phyloP scores from a whole-genome alignment of 2,113 vertebrate genomes.

The Phocoena phocoena region DNA sequence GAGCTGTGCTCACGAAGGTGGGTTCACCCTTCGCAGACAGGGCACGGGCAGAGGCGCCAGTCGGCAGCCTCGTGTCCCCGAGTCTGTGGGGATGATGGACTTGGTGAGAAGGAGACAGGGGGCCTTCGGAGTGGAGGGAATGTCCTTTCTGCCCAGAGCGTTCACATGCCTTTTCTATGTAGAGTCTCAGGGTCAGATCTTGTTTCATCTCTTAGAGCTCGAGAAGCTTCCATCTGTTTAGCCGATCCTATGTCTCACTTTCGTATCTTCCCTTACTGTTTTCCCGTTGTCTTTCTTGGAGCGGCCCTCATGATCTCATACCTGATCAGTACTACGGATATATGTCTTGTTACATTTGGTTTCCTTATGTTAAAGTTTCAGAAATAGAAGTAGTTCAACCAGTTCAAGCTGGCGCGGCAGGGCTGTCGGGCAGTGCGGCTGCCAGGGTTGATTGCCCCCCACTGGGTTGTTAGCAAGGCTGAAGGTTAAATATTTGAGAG shows the following conservation, averaged over 20 bases:
- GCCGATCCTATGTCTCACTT: too few relatives aligned
- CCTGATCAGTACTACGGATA: not conserved
- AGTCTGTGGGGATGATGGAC: not conserved
- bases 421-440: not conserved
- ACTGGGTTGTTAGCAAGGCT: not conserved
- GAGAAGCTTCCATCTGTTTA: too few relatives aligned
- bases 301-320: not conserved
- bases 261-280: too few relatives aligned
- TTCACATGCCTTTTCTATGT: too few relatives aligned
- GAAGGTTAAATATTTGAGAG: not conserved
- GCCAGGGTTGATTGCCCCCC: fast-evolving
- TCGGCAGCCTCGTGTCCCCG: too few relatives aligned
- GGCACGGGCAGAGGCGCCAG: too few relatives aligned
- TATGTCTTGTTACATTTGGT: not conserved
- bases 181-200: not conserved
- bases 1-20: too few relatives aligned
- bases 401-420: too few relatives aligned
- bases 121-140: not conserved
- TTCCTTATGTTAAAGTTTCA: not conserved
- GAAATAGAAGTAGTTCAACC: not conserved
- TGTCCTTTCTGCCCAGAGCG: not conserved
- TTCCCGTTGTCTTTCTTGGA: not conserved
- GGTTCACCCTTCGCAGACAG: too few relatives aligned
- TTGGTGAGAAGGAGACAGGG: not conserved
- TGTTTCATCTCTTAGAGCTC: not conserved